Base-by-base conservation (phyloP, 1,140 invertebrate species). In the Drosophila obscura region DNA sequence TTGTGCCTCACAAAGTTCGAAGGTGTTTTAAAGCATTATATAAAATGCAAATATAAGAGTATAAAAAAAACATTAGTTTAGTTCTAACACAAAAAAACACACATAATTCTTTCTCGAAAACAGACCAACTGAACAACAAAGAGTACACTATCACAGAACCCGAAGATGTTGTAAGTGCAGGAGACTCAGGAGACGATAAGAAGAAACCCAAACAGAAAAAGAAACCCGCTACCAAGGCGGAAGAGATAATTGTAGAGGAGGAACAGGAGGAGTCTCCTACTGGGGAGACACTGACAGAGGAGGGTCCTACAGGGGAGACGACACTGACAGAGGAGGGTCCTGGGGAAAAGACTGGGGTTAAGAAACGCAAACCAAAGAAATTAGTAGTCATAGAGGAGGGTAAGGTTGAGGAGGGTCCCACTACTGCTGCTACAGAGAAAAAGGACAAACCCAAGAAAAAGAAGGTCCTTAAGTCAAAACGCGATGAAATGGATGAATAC, bases 121-220 rank as follows among this genome's bases (percentile, higher is more conserved):
- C 89, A 91, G 90, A 91, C 83, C 84, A 91, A 89, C 88, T 13
- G 35, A 39, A 90, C 79, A 90, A 79, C 90, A 91, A 91, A 91
- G 77, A 90, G 74, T 84, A 88, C 90, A 91, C 90, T 71, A 91
- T 91, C 68, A 90, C 77, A 73, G 90, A 91, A 90, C 90, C 88
- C 48, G 90, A 91, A 79, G 90, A 91, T 84, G 83, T 75, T 87
- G 83, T 75, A 73, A 91, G 79, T 82, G 89, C 73, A 77, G 35
- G 11, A 28, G 26, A 28, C 26, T 28, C 26, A 28, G 26, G 6
- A 39, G 90, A 91, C 72, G 85, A 77, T 64, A 84, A 60, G 48
- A 77, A 56, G 73, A 91, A 69, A 48, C 83, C 57, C 11, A 82
- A 80, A 85, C 79, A 77, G 72, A 83, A 90, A 79, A 87, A 80